These are phyloP conservation scores for Blastobasis adustella DNA, from an alignment of 2,888 invertebrate genomes.

Conservation along the genomic window DNA sequence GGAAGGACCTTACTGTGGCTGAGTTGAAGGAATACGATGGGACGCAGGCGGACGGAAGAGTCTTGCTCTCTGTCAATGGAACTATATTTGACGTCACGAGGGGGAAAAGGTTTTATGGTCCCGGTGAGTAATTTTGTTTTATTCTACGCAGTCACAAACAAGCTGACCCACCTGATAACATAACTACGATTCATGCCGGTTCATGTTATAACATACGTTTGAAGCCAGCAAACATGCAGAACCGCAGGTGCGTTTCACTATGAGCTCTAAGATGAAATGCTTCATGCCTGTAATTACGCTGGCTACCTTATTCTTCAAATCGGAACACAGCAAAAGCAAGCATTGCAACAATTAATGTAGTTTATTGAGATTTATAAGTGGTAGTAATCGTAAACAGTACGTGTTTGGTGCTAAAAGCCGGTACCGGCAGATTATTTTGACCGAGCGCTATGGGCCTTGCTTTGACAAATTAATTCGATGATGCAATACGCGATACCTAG, in stretches of 20 bases:
- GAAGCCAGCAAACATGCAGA: neutral
- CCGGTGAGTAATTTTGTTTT: constrained; percentile 77
- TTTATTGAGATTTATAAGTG: neutral
- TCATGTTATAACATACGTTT: neutral
- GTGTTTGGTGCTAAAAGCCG: too few species aligned
- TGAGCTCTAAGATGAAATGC: too few species aligned
- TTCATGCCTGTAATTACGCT: too few species aligned
- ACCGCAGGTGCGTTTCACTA: neutral
- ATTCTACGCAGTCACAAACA: constrained; percentile 16
- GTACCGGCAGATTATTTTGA: too few species aligned
- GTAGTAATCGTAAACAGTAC: too few species aligned
- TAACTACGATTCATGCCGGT: neutral
- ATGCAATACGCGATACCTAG: too few species aligned
- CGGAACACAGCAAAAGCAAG: neutral
- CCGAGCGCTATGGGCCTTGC: too few species aligned
- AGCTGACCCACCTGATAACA: neutral
- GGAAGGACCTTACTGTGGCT: constrained; percentile 91
- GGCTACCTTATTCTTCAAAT: neutral
- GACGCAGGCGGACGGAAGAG: constrained; percentile 87
- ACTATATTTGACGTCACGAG: constrained; percentile 95
- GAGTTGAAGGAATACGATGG: constrained; percentile 93
- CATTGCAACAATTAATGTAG: neutral
- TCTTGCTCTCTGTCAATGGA: constrained; percentile 94
- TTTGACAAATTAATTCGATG: too few species aligned
- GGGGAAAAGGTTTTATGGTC: constrained; percentile 94